Conservation (phyloP, 2,113 vertebrate species). For the Tilapia sparmanii region DNA sequence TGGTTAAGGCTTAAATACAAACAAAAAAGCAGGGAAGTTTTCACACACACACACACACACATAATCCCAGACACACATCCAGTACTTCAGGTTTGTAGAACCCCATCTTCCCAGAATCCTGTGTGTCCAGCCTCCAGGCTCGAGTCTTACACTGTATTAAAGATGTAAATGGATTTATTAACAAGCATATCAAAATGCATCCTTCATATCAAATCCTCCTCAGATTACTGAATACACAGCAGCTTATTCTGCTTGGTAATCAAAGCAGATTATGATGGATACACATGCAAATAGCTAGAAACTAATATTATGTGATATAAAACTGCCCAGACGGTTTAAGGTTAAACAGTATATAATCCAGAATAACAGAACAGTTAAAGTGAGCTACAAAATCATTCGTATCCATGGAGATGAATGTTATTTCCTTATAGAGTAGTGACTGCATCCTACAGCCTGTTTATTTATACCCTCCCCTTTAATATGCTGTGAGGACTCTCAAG, state of each 20-base stretch:
- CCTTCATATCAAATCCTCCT: not conserved
- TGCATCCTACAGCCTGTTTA: not conserved
- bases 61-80: not conserved
- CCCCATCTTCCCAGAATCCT: not conserved
- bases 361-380: not conserved
- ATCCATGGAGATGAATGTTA: not conserved
- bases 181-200: not conserved
- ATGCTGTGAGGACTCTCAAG: not conserved
- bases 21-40: not conserved
- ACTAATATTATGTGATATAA: not conserved
- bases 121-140: not conserved
- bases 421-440: not conserved
- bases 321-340: not conserved
- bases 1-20: not conserved
- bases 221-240: not conserved
- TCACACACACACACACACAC: not conserved
- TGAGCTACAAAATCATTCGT: not conserved
- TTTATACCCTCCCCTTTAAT: not conserved
- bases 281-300: not conserved
- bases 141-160: not conserved
- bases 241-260: not conserved
- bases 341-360: not conserved
- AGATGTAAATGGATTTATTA: not conserved
- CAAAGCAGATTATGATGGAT: not conserved
- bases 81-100: not conserved